Base-by-base conservation (phyloP, 2,113 vertebrate species). In the Rhinopomastus cyanomelas region DNA sequence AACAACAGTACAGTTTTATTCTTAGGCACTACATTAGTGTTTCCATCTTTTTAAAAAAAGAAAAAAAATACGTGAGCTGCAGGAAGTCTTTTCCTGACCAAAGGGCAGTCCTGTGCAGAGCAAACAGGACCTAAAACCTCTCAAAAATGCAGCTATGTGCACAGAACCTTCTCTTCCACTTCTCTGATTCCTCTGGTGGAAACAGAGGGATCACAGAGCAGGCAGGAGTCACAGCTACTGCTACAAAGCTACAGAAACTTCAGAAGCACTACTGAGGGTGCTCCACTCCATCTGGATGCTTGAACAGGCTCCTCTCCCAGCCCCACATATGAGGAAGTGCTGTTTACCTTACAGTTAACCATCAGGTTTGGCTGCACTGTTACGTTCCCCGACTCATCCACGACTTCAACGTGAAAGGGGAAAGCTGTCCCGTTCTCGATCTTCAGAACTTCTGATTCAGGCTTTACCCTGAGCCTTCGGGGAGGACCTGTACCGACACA, bases 361-460 rank as follows among this genome's bases (percentile, higher is more conserved):
- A 96, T 86, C 90, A 98, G 67, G 61, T 98, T 98, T 42, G 98
- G 95, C 53, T 98, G 97, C 39, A 97, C 89, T 29, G 98, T 98
- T 96, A 98, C 68, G 95, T 99, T 99, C 87, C 98, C 98, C 36
- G 96, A 97, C 93, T 98, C 98, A 87, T 99, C 99, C 18, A 98
- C 95, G 85, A 99, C 95, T 91, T 99, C 98, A 48, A 98, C 97
- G 74, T 96, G 94, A 92, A 99, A 98, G 12, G 74, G 95, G 64
- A 97, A 97, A 46, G 97, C 56, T 88, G 96, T 97, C 78, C 98
- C 98, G 81, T 99, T 99, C 95, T 99, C 98, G 64, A 99, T 96
- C 75, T 95, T 92, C 23, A 98, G 84, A 49, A 97, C 80, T 53
- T 97, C 95, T 42, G 97, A 96, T 67, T 97, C 97, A 42, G 98